phyloP scores from a whole-genome alignment of 2,888 invertebrate species.

The Hemistola chrysoprasaria region DNA sequence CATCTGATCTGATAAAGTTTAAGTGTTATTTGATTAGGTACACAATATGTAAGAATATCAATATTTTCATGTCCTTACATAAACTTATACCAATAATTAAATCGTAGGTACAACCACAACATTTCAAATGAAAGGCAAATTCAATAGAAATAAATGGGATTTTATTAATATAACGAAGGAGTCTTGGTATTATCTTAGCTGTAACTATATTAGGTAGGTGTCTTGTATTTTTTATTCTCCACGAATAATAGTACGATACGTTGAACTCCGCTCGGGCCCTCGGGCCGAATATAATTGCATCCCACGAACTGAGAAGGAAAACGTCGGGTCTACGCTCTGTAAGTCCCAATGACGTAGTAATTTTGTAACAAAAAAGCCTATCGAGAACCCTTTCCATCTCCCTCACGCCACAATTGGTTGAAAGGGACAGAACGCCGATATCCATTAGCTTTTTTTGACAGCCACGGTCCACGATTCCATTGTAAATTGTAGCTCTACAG shows the following conservation, averaged over 20 bases:
- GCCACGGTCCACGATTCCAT: conserved; percentile 43
- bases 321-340: conserved; percentile 65
- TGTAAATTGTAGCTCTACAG: conserved; percentile 12
- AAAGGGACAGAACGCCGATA: conserved; percentile 47
- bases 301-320: conserved; percentile 69
- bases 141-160: too few species aligned
- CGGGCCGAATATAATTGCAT: conserved; percentile 65
- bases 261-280: conserved; percentile 19
- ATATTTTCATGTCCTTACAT: too few species aligned
- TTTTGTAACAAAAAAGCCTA: conserved; percentile 50
- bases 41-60: too few species aligned
- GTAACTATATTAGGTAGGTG: conserved; percentile 24
- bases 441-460: conserved; percentile 61
- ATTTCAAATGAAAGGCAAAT: too few species aligned
- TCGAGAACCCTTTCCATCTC: conserved; percentile 34
- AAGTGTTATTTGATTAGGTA: too few species aligned
- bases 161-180: too few species aligned
- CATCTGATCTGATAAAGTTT: too few species aligned
- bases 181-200: too few species aligned
- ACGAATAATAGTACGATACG: conserved; percentile 43
- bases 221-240: conserved; percentile 46
- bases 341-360: conserved; percentile 62
- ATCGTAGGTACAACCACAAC: too few species aligned
- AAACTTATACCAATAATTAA: too few species aligned
- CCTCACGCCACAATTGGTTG: conserved; percentile 32